Conservation (phyloP, 2,113 vertebrate species). For the Tetraodon nigroviridis region DNA sequence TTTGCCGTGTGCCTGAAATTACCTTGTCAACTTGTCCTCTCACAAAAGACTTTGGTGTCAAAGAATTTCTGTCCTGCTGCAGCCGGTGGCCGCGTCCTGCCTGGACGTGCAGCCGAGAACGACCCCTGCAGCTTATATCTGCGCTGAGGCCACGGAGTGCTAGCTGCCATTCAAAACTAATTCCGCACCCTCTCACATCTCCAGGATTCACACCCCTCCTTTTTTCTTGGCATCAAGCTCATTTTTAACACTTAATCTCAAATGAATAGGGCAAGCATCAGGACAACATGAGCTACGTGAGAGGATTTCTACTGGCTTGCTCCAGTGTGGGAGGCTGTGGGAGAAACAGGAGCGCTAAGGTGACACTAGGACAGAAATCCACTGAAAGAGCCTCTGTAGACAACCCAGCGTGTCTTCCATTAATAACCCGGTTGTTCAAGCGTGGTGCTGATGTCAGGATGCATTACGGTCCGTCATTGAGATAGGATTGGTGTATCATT, state of each 20-base stretch:
- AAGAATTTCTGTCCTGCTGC: conserved; percentile 74
- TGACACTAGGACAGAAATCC: conserved; percentile 28
- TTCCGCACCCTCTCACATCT: background rate
- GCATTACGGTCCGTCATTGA: conserved; percentile 41
- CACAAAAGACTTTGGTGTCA: conserved; percentile 63
- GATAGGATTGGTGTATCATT: conserved; percentile 28
- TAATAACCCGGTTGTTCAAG: conserved; percentile 29
- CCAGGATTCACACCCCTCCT: background rate
- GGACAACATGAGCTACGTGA: too few relatives aligned
- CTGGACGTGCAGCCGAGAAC: too few relatives aligned
- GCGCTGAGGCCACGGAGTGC: too few relatives aligned
- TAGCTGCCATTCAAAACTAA: background rate
- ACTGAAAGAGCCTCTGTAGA: conserved; percentile 7
- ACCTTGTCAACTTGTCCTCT: background rate
- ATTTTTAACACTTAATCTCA: background rate
- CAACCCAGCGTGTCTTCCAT: conserved; percentile 24
- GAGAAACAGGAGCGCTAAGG: conserved; percentile 17
- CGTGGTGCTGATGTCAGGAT: conserved; percentile 35
- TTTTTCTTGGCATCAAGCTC: background rate
- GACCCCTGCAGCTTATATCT: too few relatives aligned
- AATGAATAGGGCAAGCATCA: too few relatives aligned
- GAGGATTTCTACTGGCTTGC: background rate
- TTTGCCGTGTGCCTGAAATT: background rate
- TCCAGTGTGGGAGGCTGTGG: background rate
- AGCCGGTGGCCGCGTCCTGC: too few relatives aligned